phyloP scores from a whole-genome alignment of 2,113 vertebrate genomes.

The Leptobrachium ailaonicum region DNA sequence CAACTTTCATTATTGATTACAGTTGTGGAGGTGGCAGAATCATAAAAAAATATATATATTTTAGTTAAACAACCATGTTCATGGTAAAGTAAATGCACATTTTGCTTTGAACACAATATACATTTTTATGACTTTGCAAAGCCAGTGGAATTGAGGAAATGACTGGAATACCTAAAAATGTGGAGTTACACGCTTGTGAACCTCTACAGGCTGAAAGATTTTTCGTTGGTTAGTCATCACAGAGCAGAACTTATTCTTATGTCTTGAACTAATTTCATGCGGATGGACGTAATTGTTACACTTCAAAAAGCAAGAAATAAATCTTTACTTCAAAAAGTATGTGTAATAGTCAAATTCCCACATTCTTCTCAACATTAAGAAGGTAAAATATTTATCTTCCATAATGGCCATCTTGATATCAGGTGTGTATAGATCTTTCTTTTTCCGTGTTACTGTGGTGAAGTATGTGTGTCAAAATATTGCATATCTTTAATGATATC shows the following conservation, averaged over 20 bases:
- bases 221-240: slow-evolving; percentile 16
- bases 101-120: neutral
- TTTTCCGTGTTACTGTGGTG: too few species aligned
- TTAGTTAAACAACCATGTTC: too few species aligned
- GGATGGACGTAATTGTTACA: slow-evolving; percentile 19
- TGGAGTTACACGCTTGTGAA: neutral
- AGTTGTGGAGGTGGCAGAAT: too few species aligned
- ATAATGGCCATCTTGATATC: too few species aligned
- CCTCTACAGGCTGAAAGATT: neutral
- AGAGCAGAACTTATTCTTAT: neutral
- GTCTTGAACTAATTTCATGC: slow-evolving; percentile 37
- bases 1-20: too few species aligned
- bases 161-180: slow-evolving; percentile 30
- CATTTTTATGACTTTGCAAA: neutral
- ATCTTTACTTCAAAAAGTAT: slow-evolving; percentile 17
- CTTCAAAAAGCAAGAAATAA: slow-evolving; percentile 35
- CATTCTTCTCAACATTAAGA: neutral
- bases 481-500: too few species aligned
- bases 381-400: neutral
- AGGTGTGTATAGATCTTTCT: too few species aligned
- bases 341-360: neutral
- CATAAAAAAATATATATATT: too few species aligned
- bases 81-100: neutral
- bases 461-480: too few species aligned
- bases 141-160: slow-evolving; percentile 11